phyloP scores from a whole-genome alignment of 2,888 invertebrate genomes.

The Autographa gamma region DNA sequence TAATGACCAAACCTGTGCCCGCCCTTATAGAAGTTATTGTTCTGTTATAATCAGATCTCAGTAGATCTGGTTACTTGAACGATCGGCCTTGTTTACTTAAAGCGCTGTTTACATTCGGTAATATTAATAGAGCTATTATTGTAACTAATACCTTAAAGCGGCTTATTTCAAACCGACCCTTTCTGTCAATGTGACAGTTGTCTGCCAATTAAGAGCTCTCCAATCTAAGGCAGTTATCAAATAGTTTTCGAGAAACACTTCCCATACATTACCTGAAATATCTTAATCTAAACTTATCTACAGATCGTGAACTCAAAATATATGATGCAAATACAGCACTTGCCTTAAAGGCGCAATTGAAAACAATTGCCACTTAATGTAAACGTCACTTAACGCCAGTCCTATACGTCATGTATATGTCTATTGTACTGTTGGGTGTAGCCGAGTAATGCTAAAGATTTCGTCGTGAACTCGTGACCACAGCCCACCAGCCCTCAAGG shows the following conservation, averaged over 20 bases:
- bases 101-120: conserved; percentile 27
- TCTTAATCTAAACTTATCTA: background rate
- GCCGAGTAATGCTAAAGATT: conserved; percentile 40
- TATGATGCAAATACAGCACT: background rate
- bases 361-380: conserved; percentile 9
- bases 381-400: conserved; percentile 15
- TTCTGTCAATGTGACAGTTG: no score
- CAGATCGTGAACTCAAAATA: background rate
- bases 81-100: conserved; percentile 49
- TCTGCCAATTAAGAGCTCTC: no score
- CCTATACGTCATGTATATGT: conserved; percentile 16
- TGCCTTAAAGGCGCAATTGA: background rate
- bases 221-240: background rate
- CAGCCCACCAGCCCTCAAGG: conserved; percentile 41
- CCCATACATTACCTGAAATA: background rate
- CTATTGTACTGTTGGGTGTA: conserved; percentile 28
- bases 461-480: conserved; percentile 56
- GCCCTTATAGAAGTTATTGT: conserved; percentile 42
- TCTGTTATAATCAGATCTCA: conserved; percentile 29
- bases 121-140: background rate
- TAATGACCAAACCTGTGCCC: conserved; percentile 20
- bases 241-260: background rate
- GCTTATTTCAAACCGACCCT: no score
- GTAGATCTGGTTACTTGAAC: conserved; percentile 34
- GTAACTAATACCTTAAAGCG: background rate